Conservation (phyloP, 2,113 vertebrate species). For the Synchiropus splendidus region DNA sequence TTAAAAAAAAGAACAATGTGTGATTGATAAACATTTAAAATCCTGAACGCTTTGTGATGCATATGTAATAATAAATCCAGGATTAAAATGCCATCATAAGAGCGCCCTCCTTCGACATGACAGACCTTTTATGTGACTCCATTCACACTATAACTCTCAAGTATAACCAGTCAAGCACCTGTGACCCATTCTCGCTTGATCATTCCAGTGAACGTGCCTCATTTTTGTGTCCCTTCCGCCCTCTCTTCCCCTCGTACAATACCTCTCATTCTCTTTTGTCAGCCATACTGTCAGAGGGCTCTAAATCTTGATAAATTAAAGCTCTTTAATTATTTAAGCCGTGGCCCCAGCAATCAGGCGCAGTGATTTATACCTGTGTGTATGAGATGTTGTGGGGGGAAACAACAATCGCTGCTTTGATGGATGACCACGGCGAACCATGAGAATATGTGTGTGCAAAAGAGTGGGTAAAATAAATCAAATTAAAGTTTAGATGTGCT, state of each 20-base stretch:
- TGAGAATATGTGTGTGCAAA: conserved; percentile 5
- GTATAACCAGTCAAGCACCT: too few relatives aligned
- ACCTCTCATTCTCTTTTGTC: conserved; percentile 37
- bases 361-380: conserved; percentile 60
- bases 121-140: too few relatives aligned
- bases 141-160: too few relatives aligned
- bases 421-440: conserved; percentile 42
- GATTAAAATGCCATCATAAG: too few relatives aligned
- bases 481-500: conserved; percentile 10
- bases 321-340: conserved; percentile 72
- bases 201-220: conserved; percentile 28
- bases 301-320: conserved; percentile 70
- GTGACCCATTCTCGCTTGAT: too few relatives aligned
- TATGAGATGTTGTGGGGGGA: too few relatives aligned
- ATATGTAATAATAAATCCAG: too few relatives aligned
- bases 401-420: conserved; percentile 49
- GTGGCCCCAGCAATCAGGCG: conserved; percentile 53
- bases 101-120: too few relatives aligned
- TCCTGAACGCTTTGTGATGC: too few relatives aligned
- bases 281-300: conserved; percentile 44
- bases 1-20: too few relatives aligned
- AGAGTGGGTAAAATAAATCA: not conserved
- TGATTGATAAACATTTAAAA: too few relatives aligned
- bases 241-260: conserved; percentile 5
- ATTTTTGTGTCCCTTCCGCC: conserved; percentile 22